Base-by-base conservation (phyloP, 2,888 invertebrate genomes). In the Tinea pellionella region DNA sequence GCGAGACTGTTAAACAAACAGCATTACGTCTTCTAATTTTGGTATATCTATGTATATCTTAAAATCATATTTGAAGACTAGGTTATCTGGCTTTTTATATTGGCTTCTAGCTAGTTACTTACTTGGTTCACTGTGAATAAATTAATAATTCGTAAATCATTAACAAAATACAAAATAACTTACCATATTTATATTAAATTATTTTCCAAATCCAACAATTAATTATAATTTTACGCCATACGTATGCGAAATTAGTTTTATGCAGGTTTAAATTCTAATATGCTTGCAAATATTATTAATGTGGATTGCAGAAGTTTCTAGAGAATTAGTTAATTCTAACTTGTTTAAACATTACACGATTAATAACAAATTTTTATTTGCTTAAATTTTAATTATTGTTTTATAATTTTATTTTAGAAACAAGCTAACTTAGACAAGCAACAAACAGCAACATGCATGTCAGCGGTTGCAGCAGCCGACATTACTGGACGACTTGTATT, bases 381-480 rank as follows among this genome's bases (percentile, higher is more conserved):
- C 6, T 24, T 6, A 24, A 2, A 3, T 24, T 24, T 24, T 24
- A 37, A 37, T 37, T 12, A 37, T 37, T 37, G 11, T 37, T 37
- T 37, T 37, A 37, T 37, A 6, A 37, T 37, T 6, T 6, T 37
- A 24, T 24, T 24, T 6, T 13, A 57, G 57, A 32, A 57, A 57
- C 30, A 8, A 15, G 57, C 32, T 9, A 57, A 57, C 2, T 70
- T 86, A 74, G 69, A 78, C 64, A 86, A 83, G 64, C 74, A 87
- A 57, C 80, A 91, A 64, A 90, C 92, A 2, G 92, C 93, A 0
- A 78, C 80, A 47, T 92, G 92, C 64, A 92, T 93, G 91, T 92
- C 93, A n/a, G 86, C 90, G 0, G 87, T 92, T 60, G 92, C 93
- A 1, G 81, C 88, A 2, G 90, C 92, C 13, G 93, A 93, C 68